Conservation (phyloP, 1,140 invertebrate species). For the Leptoteleia sp. region DNA sequence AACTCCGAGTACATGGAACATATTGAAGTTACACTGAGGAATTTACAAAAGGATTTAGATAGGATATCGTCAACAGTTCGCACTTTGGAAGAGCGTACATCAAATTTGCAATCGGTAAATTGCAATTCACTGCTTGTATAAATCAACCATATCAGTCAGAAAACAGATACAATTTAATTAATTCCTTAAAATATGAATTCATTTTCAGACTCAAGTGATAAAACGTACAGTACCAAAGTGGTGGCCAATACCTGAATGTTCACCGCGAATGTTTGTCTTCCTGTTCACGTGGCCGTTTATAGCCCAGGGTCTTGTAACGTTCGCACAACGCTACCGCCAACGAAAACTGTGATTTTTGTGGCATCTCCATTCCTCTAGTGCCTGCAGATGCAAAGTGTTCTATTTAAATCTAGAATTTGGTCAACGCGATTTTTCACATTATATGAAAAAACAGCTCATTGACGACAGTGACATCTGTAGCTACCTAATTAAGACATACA, state of each 20-base stretch:
- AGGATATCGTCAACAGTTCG: constrained; percentile 76
- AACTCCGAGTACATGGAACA: constrained; percentile 74
- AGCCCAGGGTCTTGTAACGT: constrained; percentile 77
- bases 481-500: constrained; percentile 35
- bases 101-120: constrained; percentile 49
- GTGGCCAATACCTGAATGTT: constrained; percentile 82
- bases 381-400: constrained; percentile 58
- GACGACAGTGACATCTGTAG: constrained; percentile 48
- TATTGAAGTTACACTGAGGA: constrained; percentile 74
- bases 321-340: constrained; percentile 74
- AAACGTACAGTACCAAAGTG: constrained; percentile 74
- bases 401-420: constrained; percentile 46
- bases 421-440: constrained; percentile 20
- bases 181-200: too few relatives aligned
- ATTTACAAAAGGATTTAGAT: constrained; percentile 78
- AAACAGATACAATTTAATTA: too few relatives aligned
- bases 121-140: too few relatives aligned
- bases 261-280: constrained; percentile 81
- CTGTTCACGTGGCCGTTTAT: constrained; percentile 84
- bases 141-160: too few relatives aligned
- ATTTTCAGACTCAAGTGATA: constrained; percentile 62
- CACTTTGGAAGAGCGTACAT: constrained; percentile 74
- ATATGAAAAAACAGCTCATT: constrained; percentile 13
- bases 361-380: constrained; percentile 48
- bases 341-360: constrained; percentile 74